A percentile compares a stretch with the other conserved stretches of the same genome.
These are phyloP conservation scores for Hassar affinis DNA, from an alignment of 2,113 vertebrate genomes.

Conservation along the genomic window DNA sequence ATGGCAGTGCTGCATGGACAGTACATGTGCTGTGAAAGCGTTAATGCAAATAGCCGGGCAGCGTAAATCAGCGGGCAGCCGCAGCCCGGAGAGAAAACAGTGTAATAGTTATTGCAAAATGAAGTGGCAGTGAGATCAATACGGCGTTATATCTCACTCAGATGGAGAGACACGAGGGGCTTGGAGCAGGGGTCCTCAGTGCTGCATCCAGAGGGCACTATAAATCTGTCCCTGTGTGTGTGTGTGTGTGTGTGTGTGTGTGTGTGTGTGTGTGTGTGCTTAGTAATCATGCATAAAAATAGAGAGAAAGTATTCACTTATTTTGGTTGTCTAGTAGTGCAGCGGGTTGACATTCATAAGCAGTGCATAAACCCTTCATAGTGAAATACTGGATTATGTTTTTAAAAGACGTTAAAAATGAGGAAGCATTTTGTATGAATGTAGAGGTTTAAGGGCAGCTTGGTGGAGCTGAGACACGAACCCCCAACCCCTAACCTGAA, in stretches of 20 bases:
- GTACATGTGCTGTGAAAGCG: slow-evolving; percentile 60
- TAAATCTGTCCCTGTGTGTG: slow-evolving; percentile 90
- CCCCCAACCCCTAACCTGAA: no score
- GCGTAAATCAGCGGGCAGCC: slow-evolving; percentile 75
- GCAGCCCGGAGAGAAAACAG: slow-evolving; percentile 74
- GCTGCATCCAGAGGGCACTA: slow-evolving; percentile 87
- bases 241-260: slow-evolving; percentile 44
- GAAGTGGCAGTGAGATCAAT: slow-evolving; percentile 98
- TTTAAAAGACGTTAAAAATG: background rate
- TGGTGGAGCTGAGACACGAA: no score
- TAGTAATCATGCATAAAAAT: slow-evolving; percentile 1
- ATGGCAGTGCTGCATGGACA: background rate
- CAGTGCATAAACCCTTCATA: background rate
- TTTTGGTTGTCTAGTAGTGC: background rate
- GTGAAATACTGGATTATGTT: background rate
- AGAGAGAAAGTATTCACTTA: background rate
- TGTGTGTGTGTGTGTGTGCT: slow-evolving; percentile 47
- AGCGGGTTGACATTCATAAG: background rate
- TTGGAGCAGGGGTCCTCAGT: slow-evolving; percentile 88
- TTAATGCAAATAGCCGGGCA: slow-evolving; percentile 79
- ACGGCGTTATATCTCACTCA: slow-evolving; percentile 94
- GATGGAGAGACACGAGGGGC: slow-evolving; percentile 89
- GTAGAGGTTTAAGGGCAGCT: no score
- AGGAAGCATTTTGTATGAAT: background rate
- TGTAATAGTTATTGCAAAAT: slow-evolving; percentile 98